Conservation (phyloP, 2,113 vertebrate genomes). For the Myiozetetes cayanensis region DNA sequence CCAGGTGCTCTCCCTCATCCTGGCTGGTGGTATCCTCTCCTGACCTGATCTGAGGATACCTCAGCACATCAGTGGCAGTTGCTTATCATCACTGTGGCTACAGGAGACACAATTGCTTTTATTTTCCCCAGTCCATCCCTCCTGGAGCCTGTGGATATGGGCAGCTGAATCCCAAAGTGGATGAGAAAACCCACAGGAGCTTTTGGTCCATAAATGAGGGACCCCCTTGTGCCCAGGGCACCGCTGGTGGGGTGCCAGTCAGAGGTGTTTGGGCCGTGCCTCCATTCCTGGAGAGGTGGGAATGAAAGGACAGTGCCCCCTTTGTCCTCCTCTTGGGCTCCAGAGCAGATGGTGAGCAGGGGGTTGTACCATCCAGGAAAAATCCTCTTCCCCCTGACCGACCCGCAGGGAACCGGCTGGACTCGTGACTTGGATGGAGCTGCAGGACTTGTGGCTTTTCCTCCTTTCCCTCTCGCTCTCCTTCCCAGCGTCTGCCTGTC, state of each 20-base stretch:
- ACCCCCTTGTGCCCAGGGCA: background rate
- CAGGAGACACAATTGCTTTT: background rate
- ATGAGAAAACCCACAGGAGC: background rate
- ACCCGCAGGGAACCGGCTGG: background rate
- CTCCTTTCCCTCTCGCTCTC: background rate
- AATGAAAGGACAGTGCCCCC: background rate
- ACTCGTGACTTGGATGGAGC: background rate
- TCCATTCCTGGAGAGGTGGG: background rate
- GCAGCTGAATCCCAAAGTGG: background rate
- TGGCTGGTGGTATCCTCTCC: background rate
- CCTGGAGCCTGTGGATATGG: background rate
- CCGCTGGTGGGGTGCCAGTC: background rate
- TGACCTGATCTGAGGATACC: background rate
- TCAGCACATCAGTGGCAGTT: accelerated
- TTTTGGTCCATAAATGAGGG: accelerated
- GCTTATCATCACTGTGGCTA: background rate
- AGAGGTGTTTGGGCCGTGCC: background rate
- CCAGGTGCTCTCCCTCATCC: background rate
- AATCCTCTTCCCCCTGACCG: background rate
- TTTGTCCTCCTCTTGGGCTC: background rate
- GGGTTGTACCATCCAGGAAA: background rate
- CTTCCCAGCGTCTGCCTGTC: background rate
- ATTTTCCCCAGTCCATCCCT: background rate
- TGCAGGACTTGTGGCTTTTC: background rate
- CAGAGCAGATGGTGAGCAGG: background rate